These are phyloP conservation scores for Platalea minor DNA, from an alignment of 2,797 vertebrate species.

Conservation along the genomic window DNA sequence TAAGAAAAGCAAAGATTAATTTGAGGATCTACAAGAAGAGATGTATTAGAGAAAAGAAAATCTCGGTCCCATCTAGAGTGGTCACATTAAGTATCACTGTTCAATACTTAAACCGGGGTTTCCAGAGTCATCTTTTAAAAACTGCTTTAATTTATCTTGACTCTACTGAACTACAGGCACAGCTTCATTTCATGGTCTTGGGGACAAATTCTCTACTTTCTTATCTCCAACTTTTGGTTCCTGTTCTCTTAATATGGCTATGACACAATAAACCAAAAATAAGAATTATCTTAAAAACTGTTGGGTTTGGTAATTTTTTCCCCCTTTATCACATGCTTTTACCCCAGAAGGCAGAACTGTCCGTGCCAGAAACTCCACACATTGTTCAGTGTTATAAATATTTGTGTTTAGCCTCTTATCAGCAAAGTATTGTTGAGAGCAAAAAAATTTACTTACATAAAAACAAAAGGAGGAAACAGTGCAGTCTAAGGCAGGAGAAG, in stretches of 20 bases:
- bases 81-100: not conserved
- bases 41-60: not conserved
- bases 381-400: not conserved
- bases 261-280: not conserved
- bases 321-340: not conserved
- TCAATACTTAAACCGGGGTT: not conserved
- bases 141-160: not conserved
- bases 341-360: not conserved
- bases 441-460: not conserved
- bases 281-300: not conserved
- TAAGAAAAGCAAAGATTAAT: not conserved
- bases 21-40: not conserved
- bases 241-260: not conserved
- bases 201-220: not conserved
- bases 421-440: not conserved
- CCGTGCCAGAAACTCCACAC: not conserved
- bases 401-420: constrained; percentile 22
- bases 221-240: not conserved
- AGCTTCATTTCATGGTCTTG: not conserved
- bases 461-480: constrained; percentile 50
- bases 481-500: constrained; percentile 10
- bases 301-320: not conserved
- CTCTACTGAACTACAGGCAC: not conserved
- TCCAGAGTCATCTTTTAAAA: not conserved
- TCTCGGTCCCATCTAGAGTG: not conserved